Percentiles rank a stretch among this genome's conserved stretches.
Conservation (phyloP, 2,113 vertebrate genomes). For the Ascaphus truei region DNA sequence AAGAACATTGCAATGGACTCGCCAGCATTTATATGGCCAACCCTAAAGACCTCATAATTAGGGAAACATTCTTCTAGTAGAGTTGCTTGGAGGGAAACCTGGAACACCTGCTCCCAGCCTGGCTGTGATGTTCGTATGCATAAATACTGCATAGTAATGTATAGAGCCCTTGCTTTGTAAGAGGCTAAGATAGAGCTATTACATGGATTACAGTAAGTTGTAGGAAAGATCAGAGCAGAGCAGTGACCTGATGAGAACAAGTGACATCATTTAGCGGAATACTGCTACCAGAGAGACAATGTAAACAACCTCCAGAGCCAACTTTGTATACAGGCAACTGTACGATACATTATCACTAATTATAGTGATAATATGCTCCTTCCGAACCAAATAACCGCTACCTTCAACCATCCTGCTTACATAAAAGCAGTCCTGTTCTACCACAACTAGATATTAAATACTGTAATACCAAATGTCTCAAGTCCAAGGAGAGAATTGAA, state of each 20-base stretch:
- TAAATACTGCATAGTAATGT: no score
- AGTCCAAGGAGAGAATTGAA: constrained; percentile 25
- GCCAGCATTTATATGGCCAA: no score
- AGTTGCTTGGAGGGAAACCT: no score
- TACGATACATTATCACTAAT: neutral
- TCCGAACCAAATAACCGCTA: neutral
- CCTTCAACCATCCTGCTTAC: no score
- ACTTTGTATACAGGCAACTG: neutral
- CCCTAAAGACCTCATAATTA: no score
- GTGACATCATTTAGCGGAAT: neutral
- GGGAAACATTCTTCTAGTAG: no score
- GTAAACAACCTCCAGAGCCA: neutral
- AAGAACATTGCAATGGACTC: no score
- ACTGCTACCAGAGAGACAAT: neutral
- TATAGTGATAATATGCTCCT: neutral
- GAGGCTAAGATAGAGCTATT: neutral
- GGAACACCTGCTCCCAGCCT: no score
- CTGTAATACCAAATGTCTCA: no score
- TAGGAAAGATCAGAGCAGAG: neutral
- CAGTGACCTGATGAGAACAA: neutral
- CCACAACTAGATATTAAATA: no score
- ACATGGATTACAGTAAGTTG: neutral
- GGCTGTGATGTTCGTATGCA: no score
- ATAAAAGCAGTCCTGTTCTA: neutral
- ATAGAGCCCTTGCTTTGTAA: neutral